These are phyloP conservation scores for Aphaenogaster ashmeadi DNA, from an alignment of 1,140 invertebrate genomes.

Conservation along the genomic window DNA sequence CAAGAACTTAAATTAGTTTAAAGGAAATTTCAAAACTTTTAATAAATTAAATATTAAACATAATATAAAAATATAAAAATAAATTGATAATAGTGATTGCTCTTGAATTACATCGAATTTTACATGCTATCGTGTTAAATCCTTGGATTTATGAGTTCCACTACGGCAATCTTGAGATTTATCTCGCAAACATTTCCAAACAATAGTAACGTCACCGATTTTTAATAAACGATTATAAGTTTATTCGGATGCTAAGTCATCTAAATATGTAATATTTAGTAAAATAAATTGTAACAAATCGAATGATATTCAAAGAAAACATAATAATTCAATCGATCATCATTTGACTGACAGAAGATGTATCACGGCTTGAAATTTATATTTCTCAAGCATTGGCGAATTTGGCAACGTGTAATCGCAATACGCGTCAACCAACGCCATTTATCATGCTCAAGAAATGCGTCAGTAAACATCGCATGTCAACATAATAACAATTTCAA, in stretches of 20 bases:
- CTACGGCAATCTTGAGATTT: background rate
- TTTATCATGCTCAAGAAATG: background rate
- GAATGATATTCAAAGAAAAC: background rate
- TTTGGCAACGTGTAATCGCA: conserved; percentile 5
- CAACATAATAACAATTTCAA: background rate
- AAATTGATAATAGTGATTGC: background rate
- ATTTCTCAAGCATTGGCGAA: background rate
- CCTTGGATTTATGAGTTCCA: background rate
- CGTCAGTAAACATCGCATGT: background rate
- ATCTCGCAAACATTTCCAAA: background rate
- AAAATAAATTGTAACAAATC: conserved; percentile 8
- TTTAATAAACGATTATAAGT: background rate
- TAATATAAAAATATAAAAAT: too few relatives aligned
- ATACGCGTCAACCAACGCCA: too few relatives aligned
- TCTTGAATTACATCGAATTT: background rate
- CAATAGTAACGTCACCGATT: background rate
- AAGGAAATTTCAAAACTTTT: background rate
- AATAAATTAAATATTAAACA: background rate
- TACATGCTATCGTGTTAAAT: background rate
- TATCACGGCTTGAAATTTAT: background rate
- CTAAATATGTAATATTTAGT: background rate
- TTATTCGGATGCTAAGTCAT: background rate
- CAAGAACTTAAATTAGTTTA: background rate
- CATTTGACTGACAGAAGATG: background rate
- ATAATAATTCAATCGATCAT: background rate